phyloP scores from a whole-genome alignment of 2,888 invertebrate genomes.

The Drosophila algonquin region DNA sequence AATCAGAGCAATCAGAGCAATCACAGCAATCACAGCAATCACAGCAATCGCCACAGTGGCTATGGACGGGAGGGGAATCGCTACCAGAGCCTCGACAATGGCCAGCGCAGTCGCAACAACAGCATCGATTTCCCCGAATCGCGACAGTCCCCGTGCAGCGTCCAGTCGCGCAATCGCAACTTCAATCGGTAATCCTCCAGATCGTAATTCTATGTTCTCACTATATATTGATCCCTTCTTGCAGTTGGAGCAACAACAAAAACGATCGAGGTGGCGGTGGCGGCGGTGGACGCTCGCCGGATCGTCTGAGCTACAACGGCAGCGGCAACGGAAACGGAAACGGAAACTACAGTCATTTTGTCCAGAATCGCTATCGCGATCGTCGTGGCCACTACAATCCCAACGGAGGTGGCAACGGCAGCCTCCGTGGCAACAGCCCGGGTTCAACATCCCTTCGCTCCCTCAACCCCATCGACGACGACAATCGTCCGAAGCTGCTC shows the following conservation, averaged over 20 bases:
- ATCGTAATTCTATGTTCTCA: not conserved
- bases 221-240: not conserved
- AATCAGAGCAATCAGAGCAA: constrained; percentile 33
- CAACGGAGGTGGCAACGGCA: constrained; percentile 37
- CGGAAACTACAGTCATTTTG: constrained; percentile 78
- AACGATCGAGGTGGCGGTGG: constrained; percentile 64
- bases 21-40: constrained; percentile 27
- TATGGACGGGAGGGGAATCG: constrained; percentile 25
- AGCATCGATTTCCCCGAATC: constrained; percentile 43
- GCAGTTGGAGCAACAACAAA: constrained; percentile 24
- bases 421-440: constrained; percentile 1
- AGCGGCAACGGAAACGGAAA: constrained; percentile 63
- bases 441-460: not conserved
- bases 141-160: constrained; percentile 42
- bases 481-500: constrained; percentile 92
- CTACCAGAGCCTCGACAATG: constrained; percentile 37
- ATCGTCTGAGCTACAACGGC: not conserved
- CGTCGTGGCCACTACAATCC: constrained; percentile 73
- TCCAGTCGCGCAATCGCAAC: constrained; percentile 54
- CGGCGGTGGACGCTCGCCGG: constrained; percentile 3
- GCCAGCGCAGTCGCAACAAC: constrained; percentile 35
- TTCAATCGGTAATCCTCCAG: constrained; percentile 53
- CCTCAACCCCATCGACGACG: constrained; percentile 73
- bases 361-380: constrained; percentile 74
- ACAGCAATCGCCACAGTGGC: constrained; percentile 29